A percentile compares a stretch with the other conserved stretches of the same genome.
These are phyloP conservation scores for Bombus picipes DNA, from an alignment of 1,140 invertebrate species.

Conservation along the genomic window DNA sequence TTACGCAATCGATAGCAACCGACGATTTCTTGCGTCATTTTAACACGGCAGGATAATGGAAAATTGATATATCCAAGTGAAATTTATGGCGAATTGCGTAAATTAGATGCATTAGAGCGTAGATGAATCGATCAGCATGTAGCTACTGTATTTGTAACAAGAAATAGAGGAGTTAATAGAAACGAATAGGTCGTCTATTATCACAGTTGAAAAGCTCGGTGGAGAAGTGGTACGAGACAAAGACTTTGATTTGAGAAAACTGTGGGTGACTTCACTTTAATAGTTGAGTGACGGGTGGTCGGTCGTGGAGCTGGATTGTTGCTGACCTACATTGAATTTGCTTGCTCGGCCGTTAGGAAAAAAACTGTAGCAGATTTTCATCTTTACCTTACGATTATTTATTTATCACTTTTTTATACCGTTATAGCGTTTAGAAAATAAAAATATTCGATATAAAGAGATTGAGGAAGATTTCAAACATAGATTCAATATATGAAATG, in stretches of 20 bases:
- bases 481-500: no score
- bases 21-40: constrained; percentile 21
- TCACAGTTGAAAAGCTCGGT: not conserved
- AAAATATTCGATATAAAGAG: not conserved
- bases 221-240: not conserved
- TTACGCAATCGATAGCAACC: constrained; percentile 27
- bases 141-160: not conserved
- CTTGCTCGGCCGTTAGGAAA: not conserved
- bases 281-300: not conserved
- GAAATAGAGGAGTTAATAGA: not conserved
- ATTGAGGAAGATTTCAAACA: no score
- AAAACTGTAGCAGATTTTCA: no score
- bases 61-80: not conserved
- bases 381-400: not conserved
- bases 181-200: not conserved
- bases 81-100: not conserved
- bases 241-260: not conserved
- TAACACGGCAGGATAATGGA: not conserved
- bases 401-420: not conserved
- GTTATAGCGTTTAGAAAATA: no score
- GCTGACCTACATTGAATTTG: not conserved
- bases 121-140: not conserved
- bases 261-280: not conserved
- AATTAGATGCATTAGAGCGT: not conserved
- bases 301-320: not conserved